Percentiles rank a stretch among this genome's conserved stretches.
Conservation (phyloP, 1,140 invertebrate genomes). For the Ridgeia piscesae region DNA sequence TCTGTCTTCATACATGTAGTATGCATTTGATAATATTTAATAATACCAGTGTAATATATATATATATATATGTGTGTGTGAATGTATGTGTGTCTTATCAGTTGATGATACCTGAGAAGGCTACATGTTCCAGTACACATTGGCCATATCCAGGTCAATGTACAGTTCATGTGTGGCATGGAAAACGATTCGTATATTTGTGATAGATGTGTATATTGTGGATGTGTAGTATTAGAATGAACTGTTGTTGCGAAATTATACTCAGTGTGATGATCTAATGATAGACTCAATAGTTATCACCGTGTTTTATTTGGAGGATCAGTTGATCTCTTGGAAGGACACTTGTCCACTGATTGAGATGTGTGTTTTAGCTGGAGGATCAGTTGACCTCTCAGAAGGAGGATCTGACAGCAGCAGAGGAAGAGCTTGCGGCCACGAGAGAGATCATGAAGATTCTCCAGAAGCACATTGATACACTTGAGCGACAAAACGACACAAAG, state of each 20-base stretch:
- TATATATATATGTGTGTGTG: background rate
- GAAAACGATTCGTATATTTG: background rate
- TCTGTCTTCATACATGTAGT: background rate
- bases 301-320: no score
- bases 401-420: constrained; percentile 50
- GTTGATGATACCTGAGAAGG: background rate
- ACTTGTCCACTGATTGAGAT: background rate
- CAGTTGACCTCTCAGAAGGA: constrained; percentile 44
- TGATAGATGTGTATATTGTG: background rate
- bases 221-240: background rate
- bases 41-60: background rate
- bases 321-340: no score
- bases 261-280: background rate
- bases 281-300: no score
- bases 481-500: constrained; percentile 46
- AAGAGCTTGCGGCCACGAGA: constrained; percentile 52
- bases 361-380: constrained; percentile 32
- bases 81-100: no score
- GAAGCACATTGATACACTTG: constrained; percentile 48
- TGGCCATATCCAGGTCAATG: background rate
- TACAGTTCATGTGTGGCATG: background rate
- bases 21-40: background rate
- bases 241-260: background rate
- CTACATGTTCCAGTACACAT: background rate
- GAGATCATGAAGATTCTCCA: constrained; percentile 56